A percentile compares a stretch with the other conserved stretches of the same genome.
Conservation (phyloP, 2,888 invertebrate genomes). For the Eristalis pertinax region DNA sequence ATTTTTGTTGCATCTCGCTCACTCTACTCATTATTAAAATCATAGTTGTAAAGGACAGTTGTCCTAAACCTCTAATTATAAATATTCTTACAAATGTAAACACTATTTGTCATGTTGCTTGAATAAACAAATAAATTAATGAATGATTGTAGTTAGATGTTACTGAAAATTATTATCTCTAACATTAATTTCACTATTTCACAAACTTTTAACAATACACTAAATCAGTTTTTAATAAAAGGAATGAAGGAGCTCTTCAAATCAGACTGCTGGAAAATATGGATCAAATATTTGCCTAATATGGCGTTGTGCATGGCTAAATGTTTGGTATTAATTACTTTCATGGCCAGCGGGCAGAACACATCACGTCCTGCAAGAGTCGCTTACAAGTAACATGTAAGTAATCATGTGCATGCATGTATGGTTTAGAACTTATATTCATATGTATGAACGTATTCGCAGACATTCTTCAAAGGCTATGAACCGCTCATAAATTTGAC, state of each 20-base stretch:
- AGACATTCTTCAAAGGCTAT: constrained; percentile 65
- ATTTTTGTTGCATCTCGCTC: too few relatives aligned
- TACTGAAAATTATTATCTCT: neutral
- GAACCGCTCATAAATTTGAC: constrained; percentile 70
- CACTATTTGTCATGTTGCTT: too few relatives aligned
- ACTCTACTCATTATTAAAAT: too few relatives aligned
- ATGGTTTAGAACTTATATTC: constrained; percentile 18
- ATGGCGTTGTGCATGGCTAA: constrained; percentile 19
- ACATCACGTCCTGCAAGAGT: neutral
- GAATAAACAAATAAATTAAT: too few relatives aligned
- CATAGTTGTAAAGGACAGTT: too few relatives aligned
- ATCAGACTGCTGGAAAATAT: constrained; percentile 11
- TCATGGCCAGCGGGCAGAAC: constrained; percentile 6
- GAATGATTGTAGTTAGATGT: neutral
- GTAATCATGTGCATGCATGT: neutral
- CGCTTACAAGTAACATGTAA: neutral
- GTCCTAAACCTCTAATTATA: too few relatives aligned
- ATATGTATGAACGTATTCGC: constrained; percentile 5
- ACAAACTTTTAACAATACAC: neutral
- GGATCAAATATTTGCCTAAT: constrained; percentile 38
- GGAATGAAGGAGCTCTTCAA: neutral
- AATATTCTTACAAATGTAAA: too few relatives aligned
- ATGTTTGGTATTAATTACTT: constrained; percentile 27
- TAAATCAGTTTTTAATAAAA: neutral
- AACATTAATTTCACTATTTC: neutral